Conservation (phyloP, 23 tunicate species). For the Clavelina lepadiformis region DNA sequence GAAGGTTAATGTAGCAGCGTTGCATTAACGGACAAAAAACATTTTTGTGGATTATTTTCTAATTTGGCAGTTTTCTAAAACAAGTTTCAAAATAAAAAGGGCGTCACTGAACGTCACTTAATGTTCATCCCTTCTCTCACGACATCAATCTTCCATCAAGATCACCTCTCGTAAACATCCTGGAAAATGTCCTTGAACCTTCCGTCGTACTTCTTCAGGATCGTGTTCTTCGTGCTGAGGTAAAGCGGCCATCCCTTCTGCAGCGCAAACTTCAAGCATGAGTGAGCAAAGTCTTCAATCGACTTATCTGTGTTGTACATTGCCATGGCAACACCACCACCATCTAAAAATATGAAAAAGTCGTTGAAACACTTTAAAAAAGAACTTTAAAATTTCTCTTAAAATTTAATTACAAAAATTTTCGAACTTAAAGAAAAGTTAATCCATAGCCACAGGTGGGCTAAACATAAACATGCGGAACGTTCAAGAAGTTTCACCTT, state of each 20-base stretch:
- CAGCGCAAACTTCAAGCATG: slow-evolving; percentile 78
- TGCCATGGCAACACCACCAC: slow-evolving; percentile 97
- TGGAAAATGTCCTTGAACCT: slow-evolving; percentile 92
- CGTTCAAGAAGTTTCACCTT: no score
- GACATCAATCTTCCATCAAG: no score
- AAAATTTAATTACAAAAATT: neutral
- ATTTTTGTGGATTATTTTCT: no score
- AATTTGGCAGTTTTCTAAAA: neutral
- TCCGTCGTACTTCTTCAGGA: slow-evolving; percentile 91
- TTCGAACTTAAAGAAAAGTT: no score
- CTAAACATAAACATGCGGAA: no score
- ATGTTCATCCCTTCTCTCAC: no score
- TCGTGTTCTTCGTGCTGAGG: slow-evolving; percentile 91
- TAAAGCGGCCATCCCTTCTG: slow-evolving; percentile 85
- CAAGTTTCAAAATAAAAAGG: no score
- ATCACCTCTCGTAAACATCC: slow-evolving; percentile 81
- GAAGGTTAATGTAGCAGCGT: no score
- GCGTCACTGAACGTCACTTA: no score
- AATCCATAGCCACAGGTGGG: no score
- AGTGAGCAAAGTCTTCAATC: slow-evolving; percentile 85
- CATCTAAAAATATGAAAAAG: slow-evolving; percentile 29
- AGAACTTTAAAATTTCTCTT: neutral
- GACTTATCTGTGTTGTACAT: slow-evolving; percentile 98
- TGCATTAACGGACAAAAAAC: no score
- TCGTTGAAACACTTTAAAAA: neutral